Percentiles rank a stretch among this genome's conserved stretches.
Conservation (phyloP, 2,797 vertebrate genomes). For the Eidolon dupreanum region DNA sequence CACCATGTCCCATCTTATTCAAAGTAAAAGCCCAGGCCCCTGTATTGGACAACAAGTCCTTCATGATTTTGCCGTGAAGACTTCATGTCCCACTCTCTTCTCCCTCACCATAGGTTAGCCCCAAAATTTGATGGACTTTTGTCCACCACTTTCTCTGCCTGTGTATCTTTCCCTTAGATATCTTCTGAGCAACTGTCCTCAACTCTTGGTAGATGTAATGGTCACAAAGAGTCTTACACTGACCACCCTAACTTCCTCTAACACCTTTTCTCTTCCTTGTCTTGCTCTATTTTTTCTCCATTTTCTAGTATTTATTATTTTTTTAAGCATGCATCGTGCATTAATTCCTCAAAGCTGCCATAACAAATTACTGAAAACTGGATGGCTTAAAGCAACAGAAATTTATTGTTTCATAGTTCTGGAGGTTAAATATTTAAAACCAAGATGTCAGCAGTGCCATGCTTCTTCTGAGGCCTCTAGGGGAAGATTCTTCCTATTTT, state of each 20-base stretch:
- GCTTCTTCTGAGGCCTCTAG: background rate
- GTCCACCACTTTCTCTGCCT: accelerated
- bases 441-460: accelerated
- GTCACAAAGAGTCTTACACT: accelerated
- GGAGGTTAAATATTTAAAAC: background rate
- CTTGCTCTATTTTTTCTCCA: background rate
- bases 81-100: accelerated
- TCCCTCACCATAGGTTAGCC: background rate
- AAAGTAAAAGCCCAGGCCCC: background rate
- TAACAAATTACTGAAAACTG: background rate
- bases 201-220: background rate
- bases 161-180: background rate
- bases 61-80: accelerated
- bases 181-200: background rate
- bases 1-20: background rate
- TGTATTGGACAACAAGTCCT: background rate
- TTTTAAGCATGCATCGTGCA: background rate
- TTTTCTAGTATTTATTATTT: background rate
- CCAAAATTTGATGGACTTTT: background rate
- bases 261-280: accelerated
- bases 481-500: background rate
- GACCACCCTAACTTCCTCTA: accelerated
- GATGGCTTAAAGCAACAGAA: background rate
- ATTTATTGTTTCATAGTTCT: background rate
- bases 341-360: background rate